Evolutionary conservation across 2,888 invertebrate genomes (phyloP), one percentile per base, ranked within the genome.

Genomic region (Lepeophtheirus nordmannii): DNA sequence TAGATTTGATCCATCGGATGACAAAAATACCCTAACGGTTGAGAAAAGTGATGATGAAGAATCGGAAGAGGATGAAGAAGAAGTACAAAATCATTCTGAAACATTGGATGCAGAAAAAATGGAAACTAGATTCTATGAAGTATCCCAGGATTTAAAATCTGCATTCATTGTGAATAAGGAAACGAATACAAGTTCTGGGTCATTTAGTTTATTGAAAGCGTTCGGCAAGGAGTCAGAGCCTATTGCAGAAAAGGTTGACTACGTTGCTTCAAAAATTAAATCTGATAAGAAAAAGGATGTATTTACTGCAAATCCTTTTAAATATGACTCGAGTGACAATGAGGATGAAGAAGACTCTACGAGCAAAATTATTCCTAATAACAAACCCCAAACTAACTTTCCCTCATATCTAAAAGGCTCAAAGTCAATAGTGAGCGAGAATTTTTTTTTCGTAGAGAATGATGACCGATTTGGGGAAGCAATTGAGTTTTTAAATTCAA

Each of bases 391-490:
- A 22, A 10, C 22, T 10, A 30, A 11, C 10, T 60, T 60, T 22
- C 38, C 22, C 17, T 30, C 37, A 17, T 37, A 37, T 17, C 22
- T 58, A n/a, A 14, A 14, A 23, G n/a, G 14, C 58, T 46, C 53
- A 17, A 46, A 46, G n/a, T 46, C 53, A n/a, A 17, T 8, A n/a
- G 53, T 20, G 58, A 58, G 30, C 7, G 63, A 63, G 37, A n/a
- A 40, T 8, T 63, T 63, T 53, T 63, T 63, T 22, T 63, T 53
- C 37, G 30, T 14, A n/a, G 23, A 20, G 20, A 53, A 63, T 63
- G 63, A 63, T 63, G 10, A 10, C 12, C 41, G 63, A 22, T 63
- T 63, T n/a, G n/a, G 12, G 12, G 63, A 63, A 37, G 46, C 46
- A 22, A n/a, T 17, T n/a, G 56, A 22, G 12, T 63, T 63, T 22